These are phyloP conservation scores for Ceyx melanurus DNA, from an alignment of 2,113 vertebrate species.

Conservation along the genomic window DNA sequence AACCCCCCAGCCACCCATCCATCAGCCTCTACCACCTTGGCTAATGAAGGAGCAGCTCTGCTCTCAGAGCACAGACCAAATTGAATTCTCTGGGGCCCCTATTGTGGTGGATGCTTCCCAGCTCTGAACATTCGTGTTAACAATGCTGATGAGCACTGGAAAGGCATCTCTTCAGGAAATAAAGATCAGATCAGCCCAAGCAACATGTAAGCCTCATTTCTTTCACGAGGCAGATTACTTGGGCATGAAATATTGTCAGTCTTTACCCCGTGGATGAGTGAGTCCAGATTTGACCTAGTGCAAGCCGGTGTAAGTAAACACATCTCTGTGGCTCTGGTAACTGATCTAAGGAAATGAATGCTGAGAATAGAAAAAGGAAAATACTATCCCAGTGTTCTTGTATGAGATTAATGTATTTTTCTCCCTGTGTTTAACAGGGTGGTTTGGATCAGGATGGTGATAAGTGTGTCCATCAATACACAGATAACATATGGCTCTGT, in stretches of 20 bases:
- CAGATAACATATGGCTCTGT: accelerated
- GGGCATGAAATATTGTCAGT: not conserved
- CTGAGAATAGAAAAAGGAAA: not conserved
- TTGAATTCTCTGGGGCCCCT: accelerated
- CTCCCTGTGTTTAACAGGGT: not conserved
- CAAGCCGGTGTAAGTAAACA: not conserved
- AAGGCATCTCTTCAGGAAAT: not conserved
- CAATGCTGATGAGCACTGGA: not conserved
- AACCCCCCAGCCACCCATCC: not conserved
- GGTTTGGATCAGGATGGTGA: not conserved
- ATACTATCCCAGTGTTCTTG: accelerated
- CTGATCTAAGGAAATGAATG: not conserved
- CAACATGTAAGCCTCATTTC: not conserved
- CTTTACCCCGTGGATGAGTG: not conserved
- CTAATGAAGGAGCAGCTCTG: not conserved
- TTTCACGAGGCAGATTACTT: not conserved
- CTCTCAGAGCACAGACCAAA: no score
- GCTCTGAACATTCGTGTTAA: not conserved
- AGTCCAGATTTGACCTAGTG: not conserved
- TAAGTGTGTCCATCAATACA: accelerated
- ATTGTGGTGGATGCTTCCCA: not conserved
- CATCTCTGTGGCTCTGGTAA: not conserved
- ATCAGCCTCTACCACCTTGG: not conserved
- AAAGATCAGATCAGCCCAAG: not conserved
- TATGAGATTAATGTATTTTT: not conserved